Base-by-base conservation (phyloP, 2,113 vertebrate genomes). In the Chloropsis cyanopogon region DNA sequence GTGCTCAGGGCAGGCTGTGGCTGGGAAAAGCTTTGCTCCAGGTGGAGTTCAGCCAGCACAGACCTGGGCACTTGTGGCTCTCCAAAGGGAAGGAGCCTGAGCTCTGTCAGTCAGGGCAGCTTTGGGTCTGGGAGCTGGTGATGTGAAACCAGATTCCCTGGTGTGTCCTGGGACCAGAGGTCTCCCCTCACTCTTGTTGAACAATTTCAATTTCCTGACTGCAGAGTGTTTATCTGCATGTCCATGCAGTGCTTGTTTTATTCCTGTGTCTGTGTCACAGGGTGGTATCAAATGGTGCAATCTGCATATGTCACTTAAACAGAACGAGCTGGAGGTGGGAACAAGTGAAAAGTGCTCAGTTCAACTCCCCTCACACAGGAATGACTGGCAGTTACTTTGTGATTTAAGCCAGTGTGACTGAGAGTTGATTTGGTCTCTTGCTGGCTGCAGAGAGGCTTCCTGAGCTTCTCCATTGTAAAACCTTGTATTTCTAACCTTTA, bases 401-500 rank as follows among this genome's bases (percentile, higher is more conserved):
- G 92, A 95, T 93, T 92, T 92, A 92, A 93, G 52, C 65, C 31
- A 33, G 60, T 50, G 52, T 93, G 92, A 91, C 94, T 96, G 92
- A 28, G 65, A 63, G 91, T 42, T 92, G 94, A 72, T 93, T 92
- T 96, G 92, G 80, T 84, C 86, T 72, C 41, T 72, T 92, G 77
- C 86, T 91, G 89, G 57, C 49, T 41, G 77, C 84, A 87, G 84
- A 92, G 93, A 87, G 52, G 35, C 56, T 92, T 64, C 49, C 77
- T 89, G 88, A 84, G 80, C 77, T 73, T 79, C 92, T 47, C n/a
- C 57, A 18, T 93, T 89, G 61, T 92, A 93, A 91, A 91, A 44
- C 70, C 28, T 92, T 95, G 95, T 95, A 85, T 95, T 95, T 95
- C 81, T 96, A 95, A 95, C 95, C 96, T 95, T 96, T 96, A 95